A percentile compares a stretch with the other conserved stretches of the same genome.
Evolutionary conservation across 2,888 invertebrate species (phyloP).

Genomic region (Cactoblastis cactorum): DNA sequence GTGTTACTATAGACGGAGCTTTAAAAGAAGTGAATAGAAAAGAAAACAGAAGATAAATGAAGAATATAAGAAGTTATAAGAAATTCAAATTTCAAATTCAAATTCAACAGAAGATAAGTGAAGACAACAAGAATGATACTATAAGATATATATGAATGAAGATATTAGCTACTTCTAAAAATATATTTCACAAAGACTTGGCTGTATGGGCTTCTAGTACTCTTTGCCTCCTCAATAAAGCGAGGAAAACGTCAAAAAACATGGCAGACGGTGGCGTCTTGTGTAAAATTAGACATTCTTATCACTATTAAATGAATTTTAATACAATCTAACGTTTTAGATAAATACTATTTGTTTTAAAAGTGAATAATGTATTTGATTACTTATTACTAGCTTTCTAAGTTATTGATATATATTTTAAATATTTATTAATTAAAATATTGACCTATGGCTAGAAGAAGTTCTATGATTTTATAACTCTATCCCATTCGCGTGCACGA

Average conservation of each 20-base stretch:
- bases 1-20: no score
- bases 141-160: no score
- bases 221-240: no score
- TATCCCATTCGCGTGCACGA: slow-evolving; percentile 27
- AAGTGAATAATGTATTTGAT: neutral
- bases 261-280: slow-evolving; percentile 12
- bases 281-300: slow-evolving; percentile 11
- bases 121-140: no score
- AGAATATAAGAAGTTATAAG: no score
- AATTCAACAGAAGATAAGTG: no score
- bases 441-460: slow-evolving; percentile 35
- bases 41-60: no score
- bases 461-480: slow-evolving; percentile 68
- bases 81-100: no score
- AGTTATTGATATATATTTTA: neutral
- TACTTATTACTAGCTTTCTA: neutral
- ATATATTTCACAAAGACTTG: no score
- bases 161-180: no score
- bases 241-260: slow-evolving; percentile 1
- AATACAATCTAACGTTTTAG: neutral
- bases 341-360: neutral
- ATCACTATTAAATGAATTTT: neutral
- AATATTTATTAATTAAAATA: neutral
- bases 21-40: no score
- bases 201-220: no score